phyloP scores from a whole-genome alignment of 2,888 invertebrate genomes.

The Parochlus steinenii region DNA sequence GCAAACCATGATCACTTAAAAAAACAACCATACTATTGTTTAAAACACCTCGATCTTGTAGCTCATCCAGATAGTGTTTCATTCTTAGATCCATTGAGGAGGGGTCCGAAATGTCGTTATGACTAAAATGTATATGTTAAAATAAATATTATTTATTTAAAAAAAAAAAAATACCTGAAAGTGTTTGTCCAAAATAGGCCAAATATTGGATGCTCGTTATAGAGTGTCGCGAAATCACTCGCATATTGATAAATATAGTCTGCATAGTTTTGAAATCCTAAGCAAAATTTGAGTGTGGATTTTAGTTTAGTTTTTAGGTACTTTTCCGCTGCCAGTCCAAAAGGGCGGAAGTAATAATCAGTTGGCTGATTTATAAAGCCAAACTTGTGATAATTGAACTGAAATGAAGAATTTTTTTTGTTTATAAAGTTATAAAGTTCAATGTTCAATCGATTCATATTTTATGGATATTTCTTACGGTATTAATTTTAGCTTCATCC shows the following conservation, averaged over 20 bases:
- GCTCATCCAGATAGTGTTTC: slow-evolving; percentile 37
- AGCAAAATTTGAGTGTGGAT: slow-evolving; percentile 37
- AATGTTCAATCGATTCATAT: background rate
- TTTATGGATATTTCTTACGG: slow-evolving; percentile 22
- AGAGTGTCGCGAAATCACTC: slow-evolving; percentile 45
- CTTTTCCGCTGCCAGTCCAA: slow-evolving; percentile 49
- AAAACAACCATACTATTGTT: slow-evolving; percentile 52
- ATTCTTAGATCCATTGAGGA: slow-evolving; percentile 48
- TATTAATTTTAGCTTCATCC: slow-evolving; percentile 54
- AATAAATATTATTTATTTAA: too few species aligned
- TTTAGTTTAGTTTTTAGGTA: slow-evolving; percentile 33
- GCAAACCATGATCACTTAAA: slow-evolving; percentile 63
- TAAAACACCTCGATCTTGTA: slow-evolving; percentile 40
- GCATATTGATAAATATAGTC: slow-evolving; percentile 53
- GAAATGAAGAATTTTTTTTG: too few species aligned
- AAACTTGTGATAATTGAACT: slow-evolving; percentile 52
- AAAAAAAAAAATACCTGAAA: too few species aligned
- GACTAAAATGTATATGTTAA: too few species aligned
- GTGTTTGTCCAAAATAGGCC: slow-evolving; percentile 67
- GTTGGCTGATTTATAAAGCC: slow-evolving; percentile 60
- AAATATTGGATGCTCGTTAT: slow-evolving; percentile 44
- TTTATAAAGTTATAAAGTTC: background rate
- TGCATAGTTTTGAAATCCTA: slow-evolving; percentile 44
- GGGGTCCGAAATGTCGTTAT: slow-evolving; percentile 48
- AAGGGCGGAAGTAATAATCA: slow-evolving; percentile 65